A percentile compares a stretch with the other conserved stretches of the same genome.
phyloP scores from a whole-genome alignment of 2,888 invertebrate species.

The Dynastes maya region DNA sequence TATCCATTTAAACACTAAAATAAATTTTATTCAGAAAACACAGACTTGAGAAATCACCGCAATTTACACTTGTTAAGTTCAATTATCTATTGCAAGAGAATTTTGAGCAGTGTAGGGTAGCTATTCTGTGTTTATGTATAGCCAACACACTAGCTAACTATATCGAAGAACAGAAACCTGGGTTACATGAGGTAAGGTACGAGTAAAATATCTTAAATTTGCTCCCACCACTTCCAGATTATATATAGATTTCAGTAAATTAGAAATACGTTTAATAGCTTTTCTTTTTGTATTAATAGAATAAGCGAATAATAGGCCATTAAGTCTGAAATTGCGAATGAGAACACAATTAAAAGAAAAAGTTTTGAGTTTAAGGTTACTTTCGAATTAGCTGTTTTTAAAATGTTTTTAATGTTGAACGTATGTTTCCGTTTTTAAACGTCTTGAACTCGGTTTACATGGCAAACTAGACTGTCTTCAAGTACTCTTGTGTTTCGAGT shows the following conservation, averaged over 20 bases:
- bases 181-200: constrained; percentile 23
- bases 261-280: constrained; percentile 16
- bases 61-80: not conserved
- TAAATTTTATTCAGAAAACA: no score
- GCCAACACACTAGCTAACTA: not conserved
- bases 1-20: not conserved
- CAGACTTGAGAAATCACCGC: no score
- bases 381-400: no score
- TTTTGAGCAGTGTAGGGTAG: not conserved
- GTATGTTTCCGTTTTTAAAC: no score
- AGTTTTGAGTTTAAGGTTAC: no score
- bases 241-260: constrained; percentile 39
- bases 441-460: no score
- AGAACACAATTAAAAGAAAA: not conserved
- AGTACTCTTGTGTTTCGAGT: no score
- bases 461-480: no score
- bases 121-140: not conserved
- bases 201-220: constrained; percentile 31
- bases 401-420: no score
- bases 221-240: constrained; percentile 16
- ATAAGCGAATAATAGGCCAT: not conserved
- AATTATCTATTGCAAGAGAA: not conserved
- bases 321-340: not conserved
- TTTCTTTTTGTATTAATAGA: constrained; percentile 6
- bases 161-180: constrained; percentile 19